A percentile compares a stretch with the other conserved stretches of the same genome.
Conservation (phyloP, 2,888 invertebrate species). For the Dasysyrphus tricinctus region DNA sequence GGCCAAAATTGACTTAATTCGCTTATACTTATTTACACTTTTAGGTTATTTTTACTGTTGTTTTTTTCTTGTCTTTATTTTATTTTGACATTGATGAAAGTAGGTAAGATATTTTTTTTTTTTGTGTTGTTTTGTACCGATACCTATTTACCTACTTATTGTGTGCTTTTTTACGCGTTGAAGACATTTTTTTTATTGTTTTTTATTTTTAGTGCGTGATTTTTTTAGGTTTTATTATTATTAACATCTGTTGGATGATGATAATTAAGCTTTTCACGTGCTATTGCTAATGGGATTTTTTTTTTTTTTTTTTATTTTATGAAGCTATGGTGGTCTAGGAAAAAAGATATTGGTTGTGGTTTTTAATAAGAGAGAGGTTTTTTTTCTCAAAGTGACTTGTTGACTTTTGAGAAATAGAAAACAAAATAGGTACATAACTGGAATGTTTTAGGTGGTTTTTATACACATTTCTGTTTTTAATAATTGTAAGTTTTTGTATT, state of each 20-base stretch:
- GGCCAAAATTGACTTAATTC: conserved; percentile 57
- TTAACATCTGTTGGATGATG: conserved; percentile 61
- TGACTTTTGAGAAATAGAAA: not conserved
- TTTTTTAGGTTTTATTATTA: conserved; percentile 44
- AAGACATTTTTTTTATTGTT: conserved; percentile 16
- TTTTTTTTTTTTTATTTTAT: too few relatives aligned
- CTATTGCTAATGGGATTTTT: conserved; percentile 28
- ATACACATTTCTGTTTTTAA: not conserved
- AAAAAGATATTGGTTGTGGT: not conserved
- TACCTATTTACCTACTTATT: conserved; percentile 29
- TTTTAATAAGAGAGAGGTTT: not conserved
- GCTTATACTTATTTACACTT: conserved; percentile 36
- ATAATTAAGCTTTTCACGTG: conserved; percentile 71
- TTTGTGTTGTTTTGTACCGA: conserved; percentile 7
- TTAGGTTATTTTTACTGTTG: conserved; percentile 27
- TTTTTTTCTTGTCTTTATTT: conserved; percentile 21
- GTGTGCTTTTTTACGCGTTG: not conserved
- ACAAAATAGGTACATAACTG: not conserved
- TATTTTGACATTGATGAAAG: conserved; percentile 34
- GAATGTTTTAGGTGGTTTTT: not conserved
- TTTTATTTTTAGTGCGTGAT: conserved; percentile 23
- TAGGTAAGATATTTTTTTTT: conserved; percentile 22
- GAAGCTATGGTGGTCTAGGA: not conserved
- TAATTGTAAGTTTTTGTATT: not conserved
- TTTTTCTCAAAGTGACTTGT: not conserved